A percentile compares a stretch with the other conserved stretches of the same genome.
phyloP scores from a whole-genome alignment of 2,888 invertebrate genomes.

The Gryllus longicercus region DNA sequence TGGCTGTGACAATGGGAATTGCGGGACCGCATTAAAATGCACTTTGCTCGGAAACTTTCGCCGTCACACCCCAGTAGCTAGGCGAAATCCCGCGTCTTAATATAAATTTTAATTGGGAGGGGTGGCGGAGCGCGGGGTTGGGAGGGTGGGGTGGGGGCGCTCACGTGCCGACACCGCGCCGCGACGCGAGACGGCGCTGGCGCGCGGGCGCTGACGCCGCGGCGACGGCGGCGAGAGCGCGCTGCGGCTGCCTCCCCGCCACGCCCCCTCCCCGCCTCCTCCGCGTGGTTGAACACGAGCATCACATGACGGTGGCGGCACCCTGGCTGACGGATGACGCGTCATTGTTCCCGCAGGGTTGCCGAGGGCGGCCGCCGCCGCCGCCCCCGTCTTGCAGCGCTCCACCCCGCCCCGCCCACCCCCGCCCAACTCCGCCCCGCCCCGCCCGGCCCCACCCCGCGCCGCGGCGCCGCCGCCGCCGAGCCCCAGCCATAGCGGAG shows the following conservation, averaged over 20 bases:
- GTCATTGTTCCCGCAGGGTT: slow-evolving; percentile 6
- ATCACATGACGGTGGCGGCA: slow-evolving; percentile 7
- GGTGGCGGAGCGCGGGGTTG: not conserved
- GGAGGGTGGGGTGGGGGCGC: not conserved
- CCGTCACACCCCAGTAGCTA: too few species aligned
- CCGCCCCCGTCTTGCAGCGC: not conserved
- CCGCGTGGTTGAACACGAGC: slow-evolving; percentile 9
- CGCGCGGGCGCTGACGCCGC: not conserved
- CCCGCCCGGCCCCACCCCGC: slow-evolving; percentile 41
- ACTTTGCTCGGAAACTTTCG: too few species aligned
- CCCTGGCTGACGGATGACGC: slow-evolving; percentile 8
- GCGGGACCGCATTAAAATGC: too few species aligned
- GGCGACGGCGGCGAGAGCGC: not conserved
- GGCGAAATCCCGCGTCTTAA: too few species aligned
- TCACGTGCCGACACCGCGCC: not conserved
- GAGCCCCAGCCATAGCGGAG: slow-evolving; percentile 11
- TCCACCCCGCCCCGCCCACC: not conserved
- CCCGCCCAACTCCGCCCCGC: not conserved
- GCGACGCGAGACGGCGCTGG: not conserved
- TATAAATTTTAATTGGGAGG: not conserved
- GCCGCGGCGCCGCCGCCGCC: slow-evolving; percentile 21
- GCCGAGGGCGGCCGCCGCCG: slow-evolving; percentile 12
- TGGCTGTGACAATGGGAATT: too few species aligned
- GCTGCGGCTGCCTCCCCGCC: not conserved
- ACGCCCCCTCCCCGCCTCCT: not conserved